Evolutionary conservation across 2,888 invertebrate genomes (phyloP), one percentile per base, ranked within the genome.

Genomic region (Biston stratarius): DNA sequence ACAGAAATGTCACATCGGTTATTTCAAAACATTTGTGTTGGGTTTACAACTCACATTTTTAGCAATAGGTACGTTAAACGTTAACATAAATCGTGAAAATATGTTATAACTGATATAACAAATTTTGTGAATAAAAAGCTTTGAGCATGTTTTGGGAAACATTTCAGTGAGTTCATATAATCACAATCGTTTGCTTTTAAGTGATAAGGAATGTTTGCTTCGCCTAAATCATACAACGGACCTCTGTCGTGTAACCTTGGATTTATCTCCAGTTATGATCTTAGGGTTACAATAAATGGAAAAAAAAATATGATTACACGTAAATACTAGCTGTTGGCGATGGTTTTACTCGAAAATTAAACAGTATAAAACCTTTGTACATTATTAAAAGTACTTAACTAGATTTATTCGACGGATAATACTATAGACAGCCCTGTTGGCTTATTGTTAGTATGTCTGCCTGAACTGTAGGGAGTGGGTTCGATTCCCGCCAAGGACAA

Each of bases 141-240:
- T 12, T 15, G 12, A 40, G 11, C 15, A 40, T 33, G 12, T 42
- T 44, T 12, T 55, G 42, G 42, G 40, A 55, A 55, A 55, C 42
- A n/a, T 55, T 42, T 42, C 40, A 40, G 42, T 55, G 24, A 24
- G 42, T 33, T 42, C 8, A 8, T 24, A 42, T n/a, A 44, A 42
- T 24, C 11, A 14, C n/a, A 42, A 42, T 42, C 0, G 3, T 36
- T 57, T 45, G 14, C 57, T 45, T 57, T 57, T 45, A 34, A 57
- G 14, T 47, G 57, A 57, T 57, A 57, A 57, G 57, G n/a, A 0
- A 1, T 45, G 45, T 57, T 45, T 45, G 33, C 42, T 42, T 56
- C 33, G 24, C 57, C 45, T 45, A 57, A 57, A 47, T 34, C 14
- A 24, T 47, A 57, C 57, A 57, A 57, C 45, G 45, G 45, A 45